Evolutionary conservation across 2,113 vertebrate genomes (phyloP).

Genomic region (Cettia cetti): DNA sequence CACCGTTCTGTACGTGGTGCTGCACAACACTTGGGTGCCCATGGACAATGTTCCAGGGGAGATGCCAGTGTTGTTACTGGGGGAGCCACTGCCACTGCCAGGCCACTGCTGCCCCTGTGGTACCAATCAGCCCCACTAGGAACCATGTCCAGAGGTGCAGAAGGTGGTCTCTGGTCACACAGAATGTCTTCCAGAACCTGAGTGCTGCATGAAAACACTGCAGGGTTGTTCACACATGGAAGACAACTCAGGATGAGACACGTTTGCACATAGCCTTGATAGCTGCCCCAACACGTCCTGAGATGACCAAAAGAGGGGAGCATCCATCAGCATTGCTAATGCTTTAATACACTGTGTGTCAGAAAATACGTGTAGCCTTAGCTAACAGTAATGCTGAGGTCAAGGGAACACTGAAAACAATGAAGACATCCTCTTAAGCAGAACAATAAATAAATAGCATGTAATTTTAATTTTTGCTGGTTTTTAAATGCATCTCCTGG

Average conservation of each 20-base stretch:
- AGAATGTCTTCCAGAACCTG: not conserved
- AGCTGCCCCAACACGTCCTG: not conserved
- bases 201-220: not conserved
- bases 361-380: not conserved
- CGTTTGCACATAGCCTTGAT: not conserved
- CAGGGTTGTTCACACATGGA: not conserved
- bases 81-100: not conserved
- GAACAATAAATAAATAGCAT: not conserved
- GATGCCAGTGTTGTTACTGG: not conserved
- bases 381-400: not conserved
- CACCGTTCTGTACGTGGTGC: rapidly evolving
- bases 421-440: not conserved
- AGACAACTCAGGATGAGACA: not conserved
- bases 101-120: not conserved
- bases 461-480: not conserved
- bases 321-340: not conserved
- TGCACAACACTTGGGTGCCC: not conserved
- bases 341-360: not conserved
- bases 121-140: not conserved
- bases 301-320: not conserved
- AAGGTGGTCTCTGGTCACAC: not conserved
- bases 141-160: rapidly evolving
- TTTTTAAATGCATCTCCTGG: not conserved
- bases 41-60: rapidly evolving
- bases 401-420: not conserved